These are phyloP conservation scores for Phrynocephalus vlangalii DNA, from an alignment of 2,797 vertebrate species.

Conservation along the genomic window DNA sequence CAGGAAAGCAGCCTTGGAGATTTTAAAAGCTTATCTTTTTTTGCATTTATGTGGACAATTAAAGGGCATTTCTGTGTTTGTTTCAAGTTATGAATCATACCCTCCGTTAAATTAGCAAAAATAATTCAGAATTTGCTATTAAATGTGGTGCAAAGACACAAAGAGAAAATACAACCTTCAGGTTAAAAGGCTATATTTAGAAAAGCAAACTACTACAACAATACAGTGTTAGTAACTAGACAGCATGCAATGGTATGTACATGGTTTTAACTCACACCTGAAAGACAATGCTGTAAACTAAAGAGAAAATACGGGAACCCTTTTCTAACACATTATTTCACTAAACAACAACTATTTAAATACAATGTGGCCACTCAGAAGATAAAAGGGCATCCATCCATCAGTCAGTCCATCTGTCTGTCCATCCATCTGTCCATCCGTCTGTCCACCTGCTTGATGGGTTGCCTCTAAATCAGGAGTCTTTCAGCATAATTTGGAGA, in stretches of 20 bases:
- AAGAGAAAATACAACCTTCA: background rate
- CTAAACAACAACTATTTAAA: background rate
- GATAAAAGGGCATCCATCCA: background rate
- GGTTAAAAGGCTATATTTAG: background rate
- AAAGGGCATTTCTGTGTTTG: constrained; percentile 13
- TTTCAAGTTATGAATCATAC: background rate
- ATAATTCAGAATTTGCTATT: background rate
- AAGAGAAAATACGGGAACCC: background rate
- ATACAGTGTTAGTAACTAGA: background rate
- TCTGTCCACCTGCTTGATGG: background rate
- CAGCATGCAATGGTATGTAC: no score
- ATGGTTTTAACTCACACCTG: background rate
- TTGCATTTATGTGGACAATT: constrained; percentile 28
- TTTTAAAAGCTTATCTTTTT: constrained; percentile 28
- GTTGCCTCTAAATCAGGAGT: background rate
- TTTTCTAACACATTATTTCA: background rate
- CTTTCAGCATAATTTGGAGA: background rate
- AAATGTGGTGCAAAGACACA: background rate
- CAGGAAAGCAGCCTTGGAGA: background rate
- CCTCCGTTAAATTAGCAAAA: constrained; percentile 8
- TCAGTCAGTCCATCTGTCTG: no score
- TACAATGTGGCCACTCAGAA: background rate
- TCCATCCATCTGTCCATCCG: no score
- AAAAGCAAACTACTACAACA: background rate
- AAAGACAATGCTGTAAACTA: background rate